These are phyloP conservation scores for Corydoras maculifer DNA, from an alignment of 2,113 vertebrate genomes.

Conservation along the genomic window DNA sequence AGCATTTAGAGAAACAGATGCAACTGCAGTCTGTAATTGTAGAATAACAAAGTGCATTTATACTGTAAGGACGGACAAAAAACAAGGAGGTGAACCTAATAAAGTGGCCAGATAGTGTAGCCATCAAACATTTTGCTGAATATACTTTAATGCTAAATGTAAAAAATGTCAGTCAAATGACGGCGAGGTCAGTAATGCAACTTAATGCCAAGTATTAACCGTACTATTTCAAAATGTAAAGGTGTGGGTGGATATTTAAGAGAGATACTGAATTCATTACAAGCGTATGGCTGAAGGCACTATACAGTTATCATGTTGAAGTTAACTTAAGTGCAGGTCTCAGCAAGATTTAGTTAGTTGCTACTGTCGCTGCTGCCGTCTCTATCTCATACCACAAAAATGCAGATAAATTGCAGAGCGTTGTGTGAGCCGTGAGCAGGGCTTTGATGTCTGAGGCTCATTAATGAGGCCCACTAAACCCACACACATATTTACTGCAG, in stretches of 20 bases:
- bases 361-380: background rate
- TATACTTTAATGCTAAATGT: too few species aligned
- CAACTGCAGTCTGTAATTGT: too few species aligned
- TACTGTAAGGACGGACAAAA: background rate
- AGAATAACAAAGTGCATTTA: too few species aligned
- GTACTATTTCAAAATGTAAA: too few species aligned
- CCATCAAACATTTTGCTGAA: background rate
- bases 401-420: conserved; percentile 7
- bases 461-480: conserved; percentile 15
- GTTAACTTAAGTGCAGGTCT: background rate
- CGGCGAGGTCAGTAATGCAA: too few species aligned
- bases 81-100: background rate
- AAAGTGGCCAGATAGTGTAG: background rate
- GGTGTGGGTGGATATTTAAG: too few species aligned
- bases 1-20: too few species aligned
- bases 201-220: too few species aligned
- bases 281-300: too few species aligned
- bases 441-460: conserved; percentile 20
- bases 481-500: background rate
- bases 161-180: too few species aligned
- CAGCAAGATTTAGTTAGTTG: background rate
- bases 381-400: background rate
- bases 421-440: background rate
- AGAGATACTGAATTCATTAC: too few species aligned
- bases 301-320: too few species aligned